Base-by-base conservation (phyloP, 2,888 invertebrate species). In the Miltochrista miniata region DNA sequence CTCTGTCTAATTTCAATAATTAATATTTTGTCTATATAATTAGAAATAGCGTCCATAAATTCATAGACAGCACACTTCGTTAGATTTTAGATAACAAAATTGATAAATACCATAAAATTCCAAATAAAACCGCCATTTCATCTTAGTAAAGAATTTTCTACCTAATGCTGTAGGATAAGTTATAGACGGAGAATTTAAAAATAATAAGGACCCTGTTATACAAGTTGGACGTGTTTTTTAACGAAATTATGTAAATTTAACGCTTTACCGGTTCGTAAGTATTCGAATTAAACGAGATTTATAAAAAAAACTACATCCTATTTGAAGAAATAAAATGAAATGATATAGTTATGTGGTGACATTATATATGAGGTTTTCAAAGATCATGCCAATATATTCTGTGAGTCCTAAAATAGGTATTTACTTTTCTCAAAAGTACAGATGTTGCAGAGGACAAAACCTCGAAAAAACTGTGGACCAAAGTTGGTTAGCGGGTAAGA, bases 211-310 rank as follows among this genome's bases (percentile, higher is more conserved):
- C 29, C 15, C 33, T 11, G 47, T 33, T 2, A 14, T 8, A 15
- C 50, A 15, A 12, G 45, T 34, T 43, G n/a, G 29, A 39, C 34
- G 11, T 11, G 44, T 45, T 50, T 15, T 30, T 31, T 15, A 24
- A 50, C 44, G 30, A 40, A 18, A 45, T 50, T 29, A 48, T 48
- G 41, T 30, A 41, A 18, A 42, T 48, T 40, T 24, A n/a, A 14
- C 1, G 1, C 34, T 5, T 33, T 14, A 35, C 24, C 34, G 29
- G 47, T 35, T 31, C 35, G 7, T 35, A 45, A 29, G 12, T 13
- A 10, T 14, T 9, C 7, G 10, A 5, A 45, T 14, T 36, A 36
- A 7, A 11, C 14, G 14, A 36, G 12, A 7, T 24, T 24, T 9
- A 7, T 24, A 33, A 9, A 43, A 10, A 34, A 13, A 12, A n/a